Base-by-base conservation (phyloP, 2,888 invertebrate species). In the Hofmannophila pseudospretella region DNA sequence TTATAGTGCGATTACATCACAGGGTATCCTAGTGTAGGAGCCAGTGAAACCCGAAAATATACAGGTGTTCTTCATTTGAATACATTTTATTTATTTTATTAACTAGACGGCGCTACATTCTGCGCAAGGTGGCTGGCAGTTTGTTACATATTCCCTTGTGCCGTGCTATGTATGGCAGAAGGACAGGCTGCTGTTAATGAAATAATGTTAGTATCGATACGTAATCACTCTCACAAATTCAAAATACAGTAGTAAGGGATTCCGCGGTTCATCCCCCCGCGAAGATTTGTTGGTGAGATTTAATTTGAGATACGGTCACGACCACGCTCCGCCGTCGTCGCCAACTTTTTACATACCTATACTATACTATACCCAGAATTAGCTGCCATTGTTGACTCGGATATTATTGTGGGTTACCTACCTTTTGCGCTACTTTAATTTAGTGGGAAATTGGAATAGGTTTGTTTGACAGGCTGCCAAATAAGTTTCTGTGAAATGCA, bases 231-330 rank as follows among this genome's bases (percentile, higher is more conserved):
- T n/a, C n/a, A n/a, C n/a, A n/a, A n/a, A n/a, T n/a, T 5, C 5
- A 16, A 16, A 16, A 16, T 3, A 16, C 16, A 4, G 44, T 68
- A 45, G 70, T 70, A 69, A 60, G 41, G 61, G 65, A 36, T 42
- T 46, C 44, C 47, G 54, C 60, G 67, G 68, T 66, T 71, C 69
- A 73, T 69, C 69, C 72, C 60, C 46, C 64, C 68, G 68, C 72
- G 70, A 78, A 81, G 80, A 84, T 81, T 81, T 80, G 79, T 81
- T 75, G 75, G 73, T 67, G 61, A 82, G 81, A 82, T 85, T 82
- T 84, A 82, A 84, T 84, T 81, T 82, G 75, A 84, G 82, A 82
- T 84, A 81, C 74, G 77, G 77, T 70, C 75, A 68, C 70, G 71
- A 67, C 67, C 73, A 71, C 73, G 69, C 68, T 59, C 61, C 56